Evolutionary conservation across 1,140 invertebrate genomes (phyloP), one percentile per base, ranked within the genome.

Genomic region (Megathymus violae): DNA sequence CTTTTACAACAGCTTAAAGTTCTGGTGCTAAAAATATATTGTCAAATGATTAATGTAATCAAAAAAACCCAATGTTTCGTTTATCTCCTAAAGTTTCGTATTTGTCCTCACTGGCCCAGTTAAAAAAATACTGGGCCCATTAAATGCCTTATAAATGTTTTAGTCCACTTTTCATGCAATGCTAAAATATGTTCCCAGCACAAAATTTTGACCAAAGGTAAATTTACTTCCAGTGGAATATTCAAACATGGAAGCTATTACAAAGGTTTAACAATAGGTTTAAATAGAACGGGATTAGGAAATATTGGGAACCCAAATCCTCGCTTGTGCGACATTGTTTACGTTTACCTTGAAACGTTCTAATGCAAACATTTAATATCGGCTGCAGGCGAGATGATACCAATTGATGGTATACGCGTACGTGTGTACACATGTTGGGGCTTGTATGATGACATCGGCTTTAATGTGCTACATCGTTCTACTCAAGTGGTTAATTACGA

Each of bases 301-400:
- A 74, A 78, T 80, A 82, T 82, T 74, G 70, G 59, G 64, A 3
- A 11, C 63, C 71, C 46, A 78, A 80, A 78, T 78, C 74, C 70
- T 65, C 61, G 70, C 66, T 62, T 56, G 74, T 74, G 68, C 66
- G 59, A 50, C 64, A 77, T 72, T 82, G 80, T 82, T 80, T 82
- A 61, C 74, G 48, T 78, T 76, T 74, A 80, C 76, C 74, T 78
- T 65, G 68, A 67, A 71, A 76, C 74, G 75, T 78, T 74, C 68
- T 63, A 73, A 77, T 60, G 74, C 74, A 83, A 80, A 83, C 80
- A 83, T 83, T 83, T 81, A 83, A 83, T 83, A 83, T 81, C 72
- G 72, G 69, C 64, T 78, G 72, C 80, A 80, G 65, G 77, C 72
- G 75, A 80, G 69, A 69, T 69, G 52, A 67, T 62, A 46, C 41